Percentiles rank a stretch among this genome's conserved stretches.
phyloP scores from a whole-genome alignment of 2,888 invertebrate genomes.

The Osmoderma eremita region DNA sequence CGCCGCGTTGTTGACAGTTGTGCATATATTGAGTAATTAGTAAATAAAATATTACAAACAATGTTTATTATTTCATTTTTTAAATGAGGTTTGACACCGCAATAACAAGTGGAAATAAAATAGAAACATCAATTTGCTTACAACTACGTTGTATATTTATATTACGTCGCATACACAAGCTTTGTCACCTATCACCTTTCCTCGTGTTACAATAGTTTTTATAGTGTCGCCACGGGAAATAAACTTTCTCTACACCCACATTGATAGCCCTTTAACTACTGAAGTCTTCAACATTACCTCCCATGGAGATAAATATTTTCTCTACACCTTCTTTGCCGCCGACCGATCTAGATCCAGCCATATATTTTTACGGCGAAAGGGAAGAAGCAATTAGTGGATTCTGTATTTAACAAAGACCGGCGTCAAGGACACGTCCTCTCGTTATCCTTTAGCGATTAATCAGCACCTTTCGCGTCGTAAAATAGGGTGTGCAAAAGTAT shows the following conservation, averaged over 20 bases:
- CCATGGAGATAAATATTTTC: slow-evolving; percentile 27
- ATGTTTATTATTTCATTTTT: too few relatives aligned
- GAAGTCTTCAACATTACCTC: neutral
- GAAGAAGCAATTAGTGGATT: slow-evolving; percentile 35
- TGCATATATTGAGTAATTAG: neutral
- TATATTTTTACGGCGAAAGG: slow-evolving; percentile 28
- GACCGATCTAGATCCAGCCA: neutral
- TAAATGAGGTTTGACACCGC: too few relatives aligned
- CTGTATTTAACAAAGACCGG: slow-evolving; percentile 29
- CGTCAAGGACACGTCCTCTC: slow-evolving; percentile 15
- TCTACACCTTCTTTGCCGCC: neutral
- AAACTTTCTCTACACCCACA: too few relatives aligned
- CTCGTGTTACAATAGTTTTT: too few relatives aligned
- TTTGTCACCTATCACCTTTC: neutral
- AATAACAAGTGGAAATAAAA: too few relatives aligned
- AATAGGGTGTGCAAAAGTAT: slow-evolving; percentile 19
- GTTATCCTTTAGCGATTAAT: slow-evolving; percentile 26
- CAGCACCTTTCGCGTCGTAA: slow-evolving; percentile 23
- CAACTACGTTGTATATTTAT: too few relatives aligned
- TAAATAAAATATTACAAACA: neutral
- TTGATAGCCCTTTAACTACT: neutral
- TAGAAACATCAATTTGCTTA: too few relatives aligned
- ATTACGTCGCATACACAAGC: neutral
- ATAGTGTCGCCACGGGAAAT: too few relatives aligned
- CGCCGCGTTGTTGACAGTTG: too few relatives aligned